Base-by-base conservation (phyloP, 2,888 invertebrate genomes). In the Melanophora roralis region DNA sequence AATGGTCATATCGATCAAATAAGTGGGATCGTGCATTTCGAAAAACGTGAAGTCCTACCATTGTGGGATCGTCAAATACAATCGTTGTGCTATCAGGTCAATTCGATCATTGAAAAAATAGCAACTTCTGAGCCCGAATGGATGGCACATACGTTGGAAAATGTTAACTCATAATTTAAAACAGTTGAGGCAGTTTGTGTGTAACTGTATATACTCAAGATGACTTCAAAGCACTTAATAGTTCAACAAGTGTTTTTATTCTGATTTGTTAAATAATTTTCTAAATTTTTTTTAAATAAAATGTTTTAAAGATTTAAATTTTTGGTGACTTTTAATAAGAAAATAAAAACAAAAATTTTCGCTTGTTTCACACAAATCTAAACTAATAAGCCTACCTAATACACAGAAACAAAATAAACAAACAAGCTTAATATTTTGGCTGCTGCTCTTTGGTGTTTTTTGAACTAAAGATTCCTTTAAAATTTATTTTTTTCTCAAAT, bases 41-140 rank as follows among this genome's bases (percentile, higher is more conserved):
- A 98, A 92, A 96, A 96, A 16, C 94, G 97, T 38, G 98, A 98
- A 90, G 95, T 97, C 71, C 91, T 99, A 78, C 97, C 97, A 12
- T 95, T 96, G 80, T 99, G 98, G 98, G 99, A 99, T 90, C 96
- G 96, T 85, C 98, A 99, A 90, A 98, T 99, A 84, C 98, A 98
- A 89, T 96, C 97, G 40, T 91, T 99, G 59, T 99, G 99, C 89
- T 97, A 97, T 89, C 98, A 99, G 91, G 98, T 99, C 0, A 98
- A 98, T 91, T 95, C 96, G 82, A 95, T 99, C 78, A 98, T 98
- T 81, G 98, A 99, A 89, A 96, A 97, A 89, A 98, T 99, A 82
- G 94, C 95, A 2, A 94, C 94, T 79, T 93, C 94, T 11, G 96
- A 97, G 86, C 97, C 98, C 0, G 97, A 97, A 68, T 98, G 98